Conservation (phyloP, 2,888 invertebrate genomes). For the Entomobrya multifasciata region DNA sequence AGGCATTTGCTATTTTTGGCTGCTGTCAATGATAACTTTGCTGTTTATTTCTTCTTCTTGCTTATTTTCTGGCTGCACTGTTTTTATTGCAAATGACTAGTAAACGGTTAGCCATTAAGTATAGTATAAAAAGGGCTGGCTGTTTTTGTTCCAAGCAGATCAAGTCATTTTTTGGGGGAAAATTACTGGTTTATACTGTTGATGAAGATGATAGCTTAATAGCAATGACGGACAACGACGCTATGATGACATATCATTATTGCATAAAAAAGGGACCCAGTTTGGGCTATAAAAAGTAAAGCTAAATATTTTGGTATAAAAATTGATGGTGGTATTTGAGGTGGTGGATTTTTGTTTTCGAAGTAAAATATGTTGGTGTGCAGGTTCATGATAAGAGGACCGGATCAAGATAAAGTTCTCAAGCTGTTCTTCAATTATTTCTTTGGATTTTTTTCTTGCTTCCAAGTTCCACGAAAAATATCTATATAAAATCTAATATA, state of each 20-base stretch:
- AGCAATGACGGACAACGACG: neutral
- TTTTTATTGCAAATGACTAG: too few relatives aligned
- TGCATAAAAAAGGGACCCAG: constrained; percentile 15
- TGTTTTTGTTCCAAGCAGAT: constrained; percentile 16
- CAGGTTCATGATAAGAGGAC: constrained; percentile 40
- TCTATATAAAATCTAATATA: constrained; percentile 23
- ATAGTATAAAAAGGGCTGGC: too few relatives aligned
- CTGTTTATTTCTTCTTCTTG: constrained; percentile 1
- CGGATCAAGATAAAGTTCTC: constrained; percentile 18
- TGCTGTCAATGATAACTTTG: constrained; percentile 21
- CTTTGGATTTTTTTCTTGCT: neutral
- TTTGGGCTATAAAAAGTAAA: neutral
- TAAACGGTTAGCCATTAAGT: constrained; percentile 2
- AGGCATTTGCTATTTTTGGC: constrained; percentile 28
- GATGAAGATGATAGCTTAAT: neutral
- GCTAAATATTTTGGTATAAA: neutral
- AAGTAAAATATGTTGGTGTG: neutral
- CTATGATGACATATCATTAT: constrained; percentile 37
- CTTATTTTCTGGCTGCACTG: too few relatives aligned
- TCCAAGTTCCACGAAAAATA: constrained; percentile 20
- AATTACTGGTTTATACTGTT: constrained; percentile 40
- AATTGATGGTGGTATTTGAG: neutral
- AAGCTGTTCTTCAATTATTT: constrained; percentile 14
- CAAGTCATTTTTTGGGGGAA: constrained; percentile 37
- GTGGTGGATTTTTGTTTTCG: neutral